A percentile compares a stretch with the other conserved stretches of the same genome.
phyloP scores from a whole-genome alignment of 1,140 invertebrate genomes.

The Drosophila kikkawai region DNA sequence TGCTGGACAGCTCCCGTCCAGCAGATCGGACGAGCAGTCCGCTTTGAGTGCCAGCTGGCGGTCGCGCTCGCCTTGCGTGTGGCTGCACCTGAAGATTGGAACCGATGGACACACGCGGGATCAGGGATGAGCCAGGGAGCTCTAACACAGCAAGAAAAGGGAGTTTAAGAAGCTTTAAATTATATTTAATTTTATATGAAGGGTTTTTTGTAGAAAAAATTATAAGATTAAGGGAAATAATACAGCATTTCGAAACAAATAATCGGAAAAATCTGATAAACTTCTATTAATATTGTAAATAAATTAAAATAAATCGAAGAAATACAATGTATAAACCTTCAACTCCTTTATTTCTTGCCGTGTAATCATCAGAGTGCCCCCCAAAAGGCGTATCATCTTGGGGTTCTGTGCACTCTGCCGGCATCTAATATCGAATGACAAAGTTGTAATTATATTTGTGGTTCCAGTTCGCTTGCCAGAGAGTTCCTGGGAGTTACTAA shows the following conservation, averaged over 20 bases:
- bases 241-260: no score
- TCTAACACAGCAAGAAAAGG: slow-evolving; percentile 3
- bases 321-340: neutral
- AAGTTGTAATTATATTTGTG: slow-evolving; percentile 77
- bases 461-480: slow-evolving; percentile 34
- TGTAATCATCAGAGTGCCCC: slow-evolving; percentile 1
- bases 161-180: neutral
- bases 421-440: slow-evolving; percentile 79
- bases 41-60: slow-evolving; percentile 54
- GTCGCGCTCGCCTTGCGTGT: slow-evolving; percentile 43
- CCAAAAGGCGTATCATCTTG: slow-evolving; percentile 7
- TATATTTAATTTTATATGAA: no score
- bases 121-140: slow-evolving; percentile 9
- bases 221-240: no score
- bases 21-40: slow-evolving; percentile 28
- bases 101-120: slow-evolving; percentile 15
- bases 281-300: no score
- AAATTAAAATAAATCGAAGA: no score
- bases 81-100: slow-evolving; percentile 36
- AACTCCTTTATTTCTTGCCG: neutral
- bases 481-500: slow-evolving; percentile 21
- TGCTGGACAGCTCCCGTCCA: slow-evolving; percentile 50
- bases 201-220: no score
- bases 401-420: slow-evolving; percentile 60
- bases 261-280: no score